Evolutionary conservation across 2,888 invertebrate genomes (phyloP), one percentile per base, ranked within the genome.

Genomic region (Archaeoteleia sp.): DNA sequence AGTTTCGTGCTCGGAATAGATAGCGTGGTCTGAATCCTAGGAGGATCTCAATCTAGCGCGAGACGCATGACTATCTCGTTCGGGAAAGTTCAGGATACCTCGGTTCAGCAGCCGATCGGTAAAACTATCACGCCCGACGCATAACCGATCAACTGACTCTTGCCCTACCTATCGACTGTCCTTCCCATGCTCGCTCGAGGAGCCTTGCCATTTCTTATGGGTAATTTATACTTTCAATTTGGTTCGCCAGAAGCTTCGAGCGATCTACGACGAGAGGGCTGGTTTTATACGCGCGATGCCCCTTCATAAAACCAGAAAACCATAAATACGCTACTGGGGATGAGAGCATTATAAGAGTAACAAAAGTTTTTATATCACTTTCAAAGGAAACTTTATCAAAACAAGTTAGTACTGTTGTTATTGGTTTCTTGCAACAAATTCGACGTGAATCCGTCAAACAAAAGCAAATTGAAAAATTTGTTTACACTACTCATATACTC

Each of bases 161-260:
- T 39, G 17, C 29, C 39, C 17, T 30, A n/a, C 29, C 17, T 7
- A 25, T 35, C 46, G 49, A 15, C 25, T 25, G 15, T 25, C 42
- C 42, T 27, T 27, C 14, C 14, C 13, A 30, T 29, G 42, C 25
- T 23, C 13, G 27, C 27, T 42, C 42, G 13, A 23, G 14, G 13
- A 42, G 25, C 14, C 30, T 25, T 1, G 20, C 13, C 14, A 42
- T 42, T 27, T 27, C 42, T 42, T 42, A 42, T 25, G 17, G 20
- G 29, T 39, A 51, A 51, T 49, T 49, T 35, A 49, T 49, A 49
- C 48, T 49, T 49, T 35, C 48, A 49, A 49, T 49, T 35, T 42
- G 27, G 25, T 27, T 42, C 42, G 25, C 42, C 25, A 13, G 14
- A 27, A 14, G 35, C 48, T 14, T 27, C 32, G 27, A 34, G 34